Evolutionary conservation across 2,797 vertebrate species (phyloP).

Genomic region (Epinephelus coioides): DNA sequence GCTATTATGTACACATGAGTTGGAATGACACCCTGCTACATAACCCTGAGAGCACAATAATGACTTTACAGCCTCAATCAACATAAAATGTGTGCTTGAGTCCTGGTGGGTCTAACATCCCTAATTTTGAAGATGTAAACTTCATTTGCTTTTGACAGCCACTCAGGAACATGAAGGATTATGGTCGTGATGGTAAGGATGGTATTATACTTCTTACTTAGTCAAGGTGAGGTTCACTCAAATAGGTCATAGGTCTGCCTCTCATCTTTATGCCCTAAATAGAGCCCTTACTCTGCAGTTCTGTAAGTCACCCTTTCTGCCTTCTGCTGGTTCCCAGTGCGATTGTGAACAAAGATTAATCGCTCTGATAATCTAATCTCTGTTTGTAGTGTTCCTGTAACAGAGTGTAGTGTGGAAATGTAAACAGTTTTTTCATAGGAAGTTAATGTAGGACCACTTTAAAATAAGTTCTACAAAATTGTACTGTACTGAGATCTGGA

Average conservation of each 20-base stretch:
- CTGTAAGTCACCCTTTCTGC: constrained; percentile 45
- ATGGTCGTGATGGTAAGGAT: not conserved
- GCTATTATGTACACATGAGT: constrained; percentile 13
- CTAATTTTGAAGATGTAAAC: constrained; percentile 12
- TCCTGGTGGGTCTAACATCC: not conserved
- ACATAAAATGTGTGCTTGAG: constrained; percentile 2
- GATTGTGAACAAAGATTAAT: constrained; percentile 53
- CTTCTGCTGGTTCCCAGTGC: constrained; percentile 53
- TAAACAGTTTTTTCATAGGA: constrained; percentile 7
- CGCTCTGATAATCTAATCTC: constrained; percentile 49
- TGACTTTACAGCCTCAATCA: constrained; percentile 12
- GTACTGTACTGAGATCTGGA: not conserved
- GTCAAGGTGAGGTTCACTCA: constrained; percentile 23
- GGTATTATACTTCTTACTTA: not conserved
- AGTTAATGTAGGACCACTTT: not conserved
- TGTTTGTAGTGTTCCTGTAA: constrained; percentile 49
- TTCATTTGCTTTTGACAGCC: not conserved
- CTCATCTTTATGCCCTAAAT: constrained; percentile 23
- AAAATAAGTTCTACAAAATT: not conserved
- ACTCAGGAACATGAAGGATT: constrained; percentile 5
- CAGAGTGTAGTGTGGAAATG: not conserved
- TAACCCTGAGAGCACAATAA: constrained; percentile 9
- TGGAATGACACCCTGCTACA: constrained; percentile 25
- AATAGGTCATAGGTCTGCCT: constrained; percentile 21
- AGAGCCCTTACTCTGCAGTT: constrained; percentile 53